Conservation (phyloP, 2,113 vertebrate genomes). For the Cynopterus brachyotis region DNA sequence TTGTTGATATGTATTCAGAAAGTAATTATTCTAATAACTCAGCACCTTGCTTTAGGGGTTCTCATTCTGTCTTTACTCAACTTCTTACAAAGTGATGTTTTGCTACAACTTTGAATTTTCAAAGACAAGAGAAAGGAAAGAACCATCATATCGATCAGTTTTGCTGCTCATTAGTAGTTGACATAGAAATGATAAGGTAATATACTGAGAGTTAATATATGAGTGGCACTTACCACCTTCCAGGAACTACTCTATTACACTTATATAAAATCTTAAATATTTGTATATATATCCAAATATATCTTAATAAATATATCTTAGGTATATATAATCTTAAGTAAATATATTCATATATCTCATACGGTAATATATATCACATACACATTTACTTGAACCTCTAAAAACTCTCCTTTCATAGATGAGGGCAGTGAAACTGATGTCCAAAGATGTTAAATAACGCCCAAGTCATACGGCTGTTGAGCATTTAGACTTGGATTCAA, state of each 20-base stretch:
- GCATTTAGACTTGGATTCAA: neutral
- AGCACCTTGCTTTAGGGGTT: neutral
- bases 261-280: neutral
- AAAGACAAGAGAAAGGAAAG: conserved; percentile 10
- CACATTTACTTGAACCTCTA: conserved; percentile 22
- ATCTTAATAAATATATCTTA: neutral
- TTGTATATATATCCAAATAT: neutral
- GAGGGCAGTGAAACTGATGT: neutral
- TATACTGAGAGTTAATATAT: conserved; percentile 33
- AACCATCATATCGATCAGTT: neutral
- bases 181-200: neutral
- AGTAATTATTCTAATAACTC: neutral
- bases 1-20: neutral
- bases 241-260: neutral
- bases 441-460: neutral
- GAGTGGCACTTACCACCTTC: neutral
- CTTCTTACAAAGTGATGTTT: neutral
- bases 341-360: neutral
- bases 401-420: neutral
- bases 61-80: neutral
- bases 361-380: neutral
- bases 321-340: neutral
- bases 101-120: neutral
- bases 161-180: neutral
- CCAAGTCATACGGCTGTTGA: neutral